Conservation (phyloP, 2,113 vertebrate species). For the Tamias sibiricus region DNA sequence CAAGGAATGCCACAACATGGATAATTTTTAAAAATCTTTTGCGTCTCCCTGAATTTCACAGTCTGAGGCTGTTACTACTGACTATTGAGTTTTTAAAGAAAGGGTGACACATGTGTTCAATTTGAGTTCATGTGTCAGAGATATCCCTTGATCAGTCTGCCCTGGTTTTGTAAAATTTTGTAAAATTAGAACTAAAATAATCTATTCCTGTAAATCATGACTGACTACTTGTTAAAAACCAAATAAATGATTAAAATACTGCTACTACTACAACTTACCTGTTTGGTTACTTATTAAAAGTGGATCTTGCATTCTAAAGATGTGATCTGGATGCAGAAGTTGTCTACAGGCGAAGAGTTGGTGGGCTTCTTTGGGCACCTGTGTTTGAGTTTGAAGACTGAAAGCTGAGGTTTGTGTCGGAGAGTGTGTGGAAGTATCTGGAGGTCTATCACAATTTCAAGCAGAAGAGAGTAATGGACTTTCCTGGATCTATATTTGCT, state of each 20-base stretch:
- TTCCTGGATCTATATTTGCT: not conserved
- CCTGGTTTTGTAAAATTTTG: no score
- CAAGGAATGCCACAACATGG: not conserved
- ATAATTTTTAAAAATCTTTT: not conserved
- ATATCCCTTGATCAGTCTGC: no score
- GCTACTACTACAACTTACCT: not conserved
- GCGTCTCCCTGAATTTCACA: not conserved
- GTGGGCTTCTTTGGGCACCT: not conserved
- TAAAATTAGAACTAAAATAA: conserved; percentile 22
- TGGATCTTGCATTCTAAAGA: not conserved
- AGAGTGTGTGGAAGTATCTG: not conserved
- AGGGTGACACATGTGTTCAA: not conserved
- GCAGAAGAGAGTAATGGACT: not conserved
- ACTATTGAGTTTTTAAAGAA: not conserved
- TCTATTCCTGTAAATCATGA: conserved; percentile 20
- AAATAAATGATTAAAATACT: not conserved
- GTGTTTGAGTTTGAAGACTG: not conserved
- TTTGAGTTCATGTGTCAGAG: not conserved
- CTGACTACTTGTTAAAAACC: not conserved
- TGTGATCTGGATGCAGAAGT: not conserved
- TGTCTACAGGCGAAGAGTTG: not conserved
- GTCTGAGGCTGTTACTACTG: not conserved
- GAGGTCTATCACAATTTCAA: conserved; percentile 13
- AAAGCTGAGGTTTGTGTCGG: not conserved
- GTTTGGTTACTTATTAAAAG: not conserved